phyloP scores from a whole-genome alignment of 2,113 vertebrate species.

The Taxidea taxus region DNA sequence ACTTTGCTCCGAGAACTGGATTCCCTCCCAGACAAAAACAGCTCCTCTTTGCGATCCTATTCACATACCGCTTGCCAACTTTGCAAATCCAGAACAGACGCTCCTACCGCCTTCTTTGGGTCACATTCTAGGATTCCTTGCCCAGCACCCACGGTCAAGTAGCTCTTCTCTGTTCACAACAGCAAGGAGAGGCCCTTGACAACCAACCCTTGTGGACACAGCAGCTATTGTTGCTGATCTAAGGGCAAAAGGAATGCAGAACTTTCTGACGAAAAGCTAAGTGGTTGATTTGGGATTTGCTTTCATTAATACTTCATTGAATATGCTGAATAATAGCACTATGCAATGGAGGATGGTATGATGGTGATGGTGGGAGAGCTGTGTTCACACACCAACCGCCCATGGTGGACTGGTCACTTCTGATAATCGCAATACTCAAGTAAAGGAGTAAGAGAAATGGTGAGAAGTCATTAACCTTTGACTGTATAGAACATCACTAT shows the following conservation, averaged over 20 bases:
- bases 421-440: neutral
- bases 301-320: neutral
- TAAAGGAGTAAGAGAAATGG: neutral
- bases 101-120: neutral
- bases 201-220: neutral
- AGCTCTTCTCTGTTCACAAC: neutral
- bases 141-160: neutral
- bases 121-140: neutral
- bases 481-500: neutral
- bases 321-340: neutral
- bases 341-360: neutral
- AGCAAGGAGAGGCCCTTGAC: neutral
- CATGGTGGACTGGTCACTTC: neutral
- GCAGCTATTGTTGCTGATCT: neutral
- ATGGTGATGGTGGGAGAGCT: neutral
- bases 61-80: neutral
- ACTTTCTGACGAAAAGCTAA: neutral
- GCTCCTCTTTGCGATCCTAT: neutral
- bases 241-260: neutral
- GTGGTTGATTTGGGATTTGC: neutral
- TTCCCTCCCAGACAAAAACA: neutral
- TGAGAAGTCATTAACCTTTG: neutral
- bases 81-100: neutral
- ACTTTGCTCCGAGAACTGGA: neutral
- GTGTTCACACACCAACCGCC: neutral